phyloP scores from a whole-genome alignment of 2,113 vertebrate genomes.

The Procavia capensis region DNA sequence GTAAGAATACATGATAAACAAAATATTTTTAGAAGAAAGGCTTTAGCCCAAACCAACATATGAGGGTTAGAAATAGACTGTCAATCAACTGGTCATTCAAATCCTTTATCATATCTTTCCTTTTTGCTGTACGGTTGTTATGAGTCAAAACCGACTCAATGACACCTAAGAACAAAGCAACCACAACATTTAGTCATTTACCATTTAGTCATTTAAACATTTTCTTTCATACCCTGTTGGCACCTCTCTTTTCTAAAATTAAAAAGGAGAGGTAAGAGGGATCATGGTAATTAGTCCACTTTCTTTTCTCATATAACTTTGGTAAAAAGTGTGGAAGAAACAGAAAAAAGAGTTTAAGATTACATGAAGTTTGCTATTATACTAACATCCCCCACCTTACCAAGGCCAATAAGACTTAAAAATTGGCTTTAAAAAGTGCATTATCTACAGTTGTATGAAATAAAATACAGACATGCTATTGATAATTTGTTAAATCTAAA shows the following conservation, averaged over 20 bases:
- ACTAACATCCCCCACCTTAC: background rate
- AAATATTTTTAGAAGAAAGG: background rate
- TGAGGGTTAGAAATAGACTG: background rate
- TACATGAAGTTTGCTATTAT: background rate
- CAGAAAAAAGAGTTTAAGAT: background rate
- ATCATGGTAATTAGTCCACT: background rate
- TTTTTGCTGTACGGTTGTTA: background rate
- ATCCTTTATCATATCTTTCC: background rate
- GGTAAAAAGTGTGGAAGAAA: slow-evolving; percentile 23
- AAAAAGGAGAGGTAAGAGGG: background rate
- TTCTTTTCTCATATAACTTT: background rate
- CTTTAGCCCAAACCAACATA: background rate
- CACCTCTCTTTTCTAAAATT: background rate
- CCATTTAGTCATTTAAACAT: background rate
- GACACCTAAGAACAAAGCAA: no score
- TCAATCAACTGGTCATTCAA: background rate
- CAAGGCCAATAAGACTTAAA: background rate
- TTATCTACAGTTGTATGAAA: background rate
- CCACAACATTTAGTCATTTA: background rate
- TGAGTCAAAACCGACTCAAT: no score
- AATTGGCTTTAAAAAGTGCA: background rate
- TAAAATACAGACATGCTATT: background rate
- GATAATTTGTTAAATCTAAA: background rate
- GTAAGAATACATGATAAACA: background rate
- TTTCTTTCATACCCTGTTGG: background rate